These are phyloP conservation scores for Pteruthius melanotis DNA, from an alignment of 2,113 vertebrate genomes.

Conservation along the genomic window DNA sequence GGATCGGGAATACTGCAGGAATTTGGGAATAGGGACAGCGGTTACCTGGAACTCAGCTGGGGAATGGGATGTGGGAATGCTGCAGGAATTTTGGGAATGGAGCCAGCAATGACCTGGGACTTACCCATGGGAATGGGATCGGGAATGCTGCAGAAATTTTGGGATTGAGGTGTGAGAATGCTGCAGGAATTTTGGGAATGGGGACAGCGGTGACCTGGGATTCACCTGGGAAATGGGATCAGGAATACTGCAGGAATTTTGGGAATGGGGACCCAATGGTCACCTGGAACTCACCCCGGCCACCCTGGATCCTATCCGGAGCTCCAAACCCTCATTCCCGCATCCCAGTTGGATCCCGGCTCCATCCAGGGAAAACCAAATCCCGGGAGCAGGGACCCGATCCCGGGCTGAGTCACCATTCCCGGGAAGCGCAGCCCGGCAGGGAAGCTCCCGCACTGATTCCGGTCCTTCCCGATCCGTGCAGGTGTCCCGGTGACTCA, in stretches of 20 bases:
- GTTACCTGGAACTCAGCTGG: neutral
- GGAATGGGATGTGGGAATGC: neutral
- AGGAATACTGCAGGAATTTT: neutral
- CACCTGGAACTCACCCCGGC: neutral
- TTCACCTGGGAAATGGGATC: neutral
- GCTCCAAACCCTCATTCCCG: neutral
- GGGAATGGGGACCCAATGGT: too few relatives aligned
- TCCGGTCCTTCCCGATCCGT: neutral
- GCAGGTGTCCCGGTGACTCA: neutral
- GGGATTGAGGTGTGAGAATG: neutral
- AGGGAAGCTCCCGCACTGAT: neutral
- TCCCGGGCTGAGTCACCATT: neutral
- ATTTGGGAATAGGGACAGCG: neutral
- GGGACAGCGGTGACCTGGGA: neutral
- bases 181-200: neutral
- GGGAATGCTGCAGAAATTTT: neutral
- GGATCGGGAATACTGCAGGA: neutral
- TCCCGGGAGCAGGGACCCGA: neutral
- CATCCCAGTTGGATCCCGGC: neutral
- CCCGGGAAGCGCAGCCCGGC: neutral
- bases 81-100: neutral
- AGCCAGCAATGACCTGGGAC: too few relatives aligned
- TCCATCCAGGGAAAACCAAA: neutral
- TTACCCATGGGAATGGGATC: neutral
- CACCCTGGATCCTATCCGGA: neutral